Percentiles rank a stretch among this genome's conserved stretches.
phyloP scores from a whole-genome alignment of 2,113 vertebrate species.

The Sceloporus undulatus region DNA sequence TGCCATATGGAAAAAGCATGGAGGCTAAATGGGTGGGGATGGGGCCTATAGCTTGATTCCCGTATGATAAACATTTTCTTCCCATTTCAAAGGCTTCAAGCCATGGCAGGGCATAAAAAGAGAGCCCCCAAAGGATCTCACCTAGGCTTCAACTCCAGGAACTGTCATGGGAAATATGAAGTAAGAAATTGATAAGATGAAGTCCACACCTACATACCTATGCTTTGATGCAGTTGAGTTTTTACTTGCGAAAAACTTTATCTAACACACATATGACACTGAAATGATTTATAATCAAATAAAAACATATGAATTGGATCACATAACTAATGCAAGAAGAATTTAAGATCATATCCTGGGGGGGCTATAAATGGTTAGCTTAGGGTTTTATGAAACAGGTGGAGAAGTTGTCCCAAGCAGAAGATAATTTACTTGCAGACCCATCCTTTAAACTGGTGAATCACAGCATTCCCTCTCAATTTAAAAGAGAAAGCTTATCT shows the following conservation, averaged over 20 bases:
- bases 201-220: conserved; percentile 18
- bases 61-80: not conserved
- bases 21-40: not conserved
- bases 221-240: not conserved
- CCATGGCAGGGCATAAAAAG: not conserved
- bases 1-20: conserved; percentile 32
- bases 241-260: conserved; percentile 13
- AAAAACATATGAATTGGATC: conserved; percentile 8
- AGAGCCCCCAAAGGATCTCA: not conserved
- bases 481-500: conserved; percentile 28
- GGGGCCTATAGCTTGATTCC: not conserved
- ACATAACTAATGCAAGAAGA: conserved; percentile 16
- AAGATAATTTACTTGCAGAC: conserved; percentile 23
- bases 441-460: conserved; percentile 1
- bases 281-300: conserved; percentile 30
- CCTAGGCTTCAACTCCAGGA: conserved; percentile 15
- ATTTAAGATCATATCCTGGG: conserved; percentile 28
- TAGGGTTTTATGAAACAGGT: conserved; percentile 30
- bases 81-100: conserved; percentile 22
- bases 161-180: conserved; percentile 22
- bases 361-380: conserved; percentile 6
- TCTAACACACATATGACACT: conserved; percentile 21
- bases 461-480: not conserved
- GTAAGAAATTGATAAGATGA: conserved; percentile 1
- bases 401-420: not conserved